Percentiles rank a stretch among this genome's conserved stretches.
Conservation (phyloP, 2,797 vertebrate genomes). For the Acomys russatus region DNA sequence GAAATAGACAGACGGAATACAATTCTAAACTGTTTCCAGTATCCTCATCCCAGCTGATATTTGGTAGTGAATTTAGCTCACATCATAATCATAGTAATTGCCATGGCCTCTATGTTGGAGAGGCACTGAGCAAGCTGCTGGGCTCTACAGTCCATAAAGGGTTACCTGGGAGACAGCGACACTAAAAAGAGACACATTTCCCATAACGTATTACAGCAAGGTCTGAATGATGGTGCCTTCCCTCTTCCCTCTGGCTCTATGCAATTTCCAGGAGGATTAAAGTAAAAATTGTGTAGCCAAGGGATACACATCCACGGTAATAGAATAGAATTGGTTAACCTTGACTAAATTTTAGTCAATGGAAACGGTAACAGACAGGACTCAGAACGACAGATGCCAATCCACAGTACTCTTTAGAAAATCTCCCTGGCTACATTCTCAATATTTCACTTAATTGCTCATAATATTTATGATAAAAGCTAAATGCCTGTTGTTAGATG, state of each 20-base stretch:
- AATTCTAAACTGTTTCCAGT: background rate
- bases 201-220: constrained; percentile 49
- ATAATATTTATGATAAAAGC: constrained; percentile 29
- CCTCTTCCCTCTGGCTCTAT: constrained; percentile 70
- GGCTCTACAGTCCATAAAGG: constrained; percentile 4
- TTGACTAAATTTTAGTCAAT: constrained; percentile 78
- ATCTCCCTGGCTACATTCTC: background rate
- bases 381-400: constrained; percentile 51
- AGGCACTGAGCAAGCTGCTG: background rate
- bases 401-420: constrained; percentile 33
- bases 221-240: constrained; percentile 66
- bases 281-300: constrained; percentile 42
- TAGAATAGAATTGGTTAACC: constrained; percentile 74
- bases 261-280: constrained; percentile 78
- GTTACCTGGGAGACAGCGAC: constrained; percentile 21
- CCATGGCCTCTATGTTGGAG: background rate
- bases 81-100: constrained; percentile 18
- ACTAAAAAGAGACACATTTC: constrained; percentile 70
- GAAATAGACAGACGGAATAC: background rate
- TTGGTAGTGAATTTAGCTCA: background rate
- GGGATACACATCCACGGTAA: constrained; percentile 44
- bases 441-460: constrained; percentile 33
- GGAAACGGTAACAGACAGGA: constrained; percentile 65
- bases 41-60: background rate
- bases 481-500: background rate